Base-by-base conservation (phyloP, 1,140 invertebrate genomes). In the Drosophila albomicans region DNA sequence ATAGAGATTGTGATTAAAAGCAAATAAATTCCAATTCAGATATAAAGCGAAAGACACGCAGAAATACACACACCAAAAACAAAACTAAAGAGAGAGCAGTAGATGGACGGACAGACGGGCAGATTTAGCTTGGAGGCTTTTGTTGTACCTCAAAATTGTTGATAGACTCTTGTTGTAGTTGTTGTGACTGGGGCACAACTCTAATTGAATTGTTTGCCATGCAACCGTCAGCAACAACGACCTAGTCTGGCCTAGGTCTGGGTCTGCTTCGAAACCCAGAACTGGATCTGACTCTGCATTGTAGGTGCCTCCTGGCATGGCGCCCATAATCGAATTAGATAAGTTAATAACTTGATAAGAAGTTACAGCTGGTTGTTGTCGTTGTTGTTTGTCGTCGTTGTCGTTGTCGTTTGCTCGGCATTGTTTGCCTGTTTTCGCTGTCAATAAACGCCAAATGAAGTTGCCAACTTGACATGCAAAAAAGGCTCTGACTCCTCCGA, bases 271-370 rank as follows among this genome's bases (percentile, higher is more conserved):
- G 35, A 1, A 38, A 10, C 10, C 35, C 35, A 10, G 35, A 38
- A 10, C 35, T 16, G 20, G 1, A 7, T 52, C 20, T 20, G 20
- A 16, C 38, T 45, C 48, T 51, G 66, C 1, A 32, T 2, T 45
- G 41, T 4, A 32, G 51, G 45, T 63, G 52, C 64, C 56, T 69
- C 43, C 57, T 63, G 72, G 70, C 66, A 66, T 66, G 63, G 68
- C 28, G 70, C 57, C 78, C 85, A 90, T 89, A 89, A 89, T 89
- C 86, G 85, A 89, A 89, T 89, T 85, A 89, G 85, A 89, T 89
- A 89, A 89, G 86, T 89, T 89, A 89, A 89, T 89, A 89, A 89
- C 85, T 89, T 89, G 85, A 89, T 89, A 89, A 89, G 89, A 89
- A 89, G 85, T 88, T 88, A 85, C 78, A 74, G 61, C 81, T 66